phyloP scores from a whole-genome alignment of 92 coral and sea anemone genomes.

The Epizoanthus fatuus region DNA sequence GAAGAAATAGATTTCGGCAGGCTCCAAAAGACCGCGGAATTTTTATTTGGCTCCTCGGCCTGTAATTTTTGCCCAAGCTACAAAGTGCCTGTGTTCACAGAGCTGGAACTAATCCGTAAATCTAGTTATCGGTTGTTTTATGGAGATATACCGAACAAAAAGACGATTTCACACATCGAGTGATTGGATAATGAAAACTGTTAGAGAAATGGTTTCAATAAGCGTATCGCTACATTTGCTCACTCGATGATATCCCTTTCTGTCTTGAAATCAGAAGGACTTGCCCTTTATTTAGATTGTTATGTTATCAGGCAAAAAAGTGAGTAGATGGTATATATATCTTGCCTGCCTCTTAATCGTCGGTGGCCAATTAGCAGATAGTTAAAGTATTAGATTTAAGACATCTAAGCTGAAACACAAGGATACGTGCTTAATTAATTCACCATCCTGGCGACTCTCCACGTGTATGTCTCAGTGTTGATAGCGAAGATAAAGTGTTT shows the following conservation, averaged over 20 bases:
- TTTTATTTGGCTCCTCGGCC: not conserved
- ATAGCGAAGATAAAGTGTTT: slow-evolving; percentile 39
- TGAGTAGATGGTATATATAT: not conserved
- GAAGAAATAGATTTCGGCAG: slow-evolving; percentile 44
- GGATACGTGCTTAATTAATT: slow-evolving; percentile 36
- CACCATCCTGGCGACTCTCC: slow-evolving; percentile 27
- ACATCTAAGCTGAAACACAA: slow-evolving; percentile 10
- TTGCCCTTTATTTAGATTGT: slow-evolving; percentile 6
- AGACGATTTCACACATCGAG: slow-evolving; percentile 16
- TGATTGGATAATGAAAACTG: slow-evolving; percentile 32
- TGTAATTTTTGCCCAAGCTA: slow-evolving; percentile 4
- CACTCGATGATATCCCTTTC: slow-evolving; percentile 17
- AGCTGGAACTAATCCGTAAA: slow-evolving; percentile 35
- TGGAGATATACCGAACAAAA: slow-evolving; percentile 38
- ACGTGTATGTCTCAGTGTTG: slow-evolving; percentile 43
- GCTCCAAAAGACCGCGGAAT: not conserved
- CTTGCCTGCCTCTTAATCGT: slow-evolving; percentile 63
- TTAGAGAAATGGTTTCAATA: slow-evolving; percentile 33
- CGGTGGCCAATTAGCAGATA: slow-evolving; percentile 79
- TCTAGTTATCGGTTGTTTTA: slow-evolving; percentile 44
- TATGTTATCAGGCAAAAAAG: slow-evolving; percentile 12
- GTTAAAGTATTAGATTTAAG: slow-evolving; percentile 71
- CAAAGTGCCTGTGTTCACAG: slow-evolving; percentile 29
- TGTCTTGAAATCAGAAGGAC: slow-evolving; percentile 25
- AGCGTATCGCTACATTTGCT: slow-evolving; percentile 32